Evolutionary conservation across 1,140 invertebrate genomes (phyloP), one percentile per base, ranked within the genome.

Genomic region (Brachionus koreanus): DNA sequence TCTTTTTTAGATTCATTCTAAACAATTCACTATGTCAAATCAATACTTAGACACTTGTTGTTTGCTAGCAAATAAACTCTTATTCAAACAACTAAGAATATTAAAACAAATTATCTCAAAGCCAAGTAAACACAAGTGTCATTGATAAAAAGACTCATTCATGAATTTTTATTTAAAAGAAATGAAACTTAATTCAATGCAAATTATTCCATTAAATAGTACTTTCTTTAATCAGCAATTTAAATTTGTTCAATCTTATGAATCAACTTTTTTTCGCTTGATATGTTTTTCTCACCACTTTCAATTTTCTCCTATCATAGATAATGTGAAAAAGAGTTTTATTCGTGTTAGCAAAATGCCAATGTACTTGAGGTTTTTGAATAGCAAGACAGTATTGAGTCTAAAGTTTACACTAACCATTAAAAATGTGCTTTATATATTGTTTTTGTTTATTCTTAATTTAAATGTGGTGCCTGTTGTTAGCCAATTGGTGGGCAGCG

Each of bases 401-500:
- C 13, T 74, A 25, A 74, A 46, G 23, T 46, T 25, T 46, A 43
- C 13, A 23, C 1, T 7, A 57, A 5, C 12, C 23, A 5, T 46
- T 12, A 19, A 46, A 25, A 46, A 74, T 74, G 69, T 74, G 69
- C 69, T 74, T 46, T 74, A 74, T 69, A 9, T n/a, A 0, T 72
- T 23, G 3, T 74, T 19, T 46, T 6, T 74, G 42, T 46, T 46
- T 13, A 74, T 25, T 74, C 13, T 74, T 49, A 46, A 74, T 46
- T 13, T 74, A 25, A 74, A 79, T 79, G 29, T 69, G 33, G 37
- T 69, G 35, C 76, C 76, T 37, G 49, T 79, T 79, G 23, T 79
- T 23, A 79, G 76, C 57, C 76, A 79, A 63, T 43, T 79, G 29
- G 33, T 79, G 0, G 76, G 76, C 3, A 79, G 76, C 35, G 76